Evolutionary conservation across 2,113 vertebrate genomes (phyloP).

Genomic region (Mustela lutreola): DNA sequence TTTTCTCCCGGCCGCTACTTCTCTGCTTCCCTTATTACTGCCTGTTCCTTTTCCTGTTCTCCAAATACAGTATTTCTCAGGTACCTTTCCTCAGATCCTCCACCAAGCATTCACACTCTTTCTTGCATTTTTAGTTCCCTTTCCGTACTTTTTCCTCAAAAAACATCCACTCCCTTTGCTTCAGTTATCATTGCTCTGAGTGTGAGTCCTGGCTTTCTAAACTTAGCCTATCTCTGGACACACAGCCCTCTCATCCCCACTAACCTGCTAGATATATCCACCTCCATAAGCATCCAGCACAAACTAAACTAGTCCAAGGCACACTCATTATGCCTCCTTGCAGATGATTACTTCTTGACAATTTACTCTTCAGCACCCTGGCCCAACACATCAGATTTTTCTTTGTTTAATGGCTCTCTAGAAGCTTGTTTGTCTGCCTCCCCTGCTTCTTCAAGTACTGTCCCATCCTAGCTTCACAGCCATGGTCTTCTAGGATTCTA

Average conservation of each 20-base stretch:
- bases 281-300: neutral
- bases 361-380: neutral
- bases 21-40: neutral
- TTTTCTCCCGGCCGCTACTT: neutral
- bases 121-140: neutral
- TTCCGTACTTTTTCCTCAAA: neutral
- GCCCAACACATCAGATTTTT: neutral
- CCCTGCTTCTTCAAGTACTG: neutral
- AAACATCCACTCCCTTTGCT: neutral
- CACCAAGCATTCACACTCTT: neutral
- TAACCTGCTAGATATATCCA: too few relatives aligned
- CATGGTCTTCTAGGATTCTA: neutral
- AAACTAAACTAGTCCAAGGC: neutral
- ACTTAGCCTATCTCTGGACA: neutral
- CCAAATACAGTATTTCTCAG: neutral
- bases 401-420: neutral
- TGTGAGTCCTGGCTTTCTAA: neutral
- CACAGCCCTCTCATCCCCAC: neutral
- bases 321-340: neutral
- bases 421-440: neutral
- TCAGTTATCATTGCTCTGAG: neutral
- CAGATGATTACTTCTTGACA: neutral
- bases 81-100: neutral
- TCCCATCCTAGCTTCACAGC: neutral
- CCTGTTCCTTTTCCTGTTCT: neutral